phyloP scores from a whole-genome alignment of 92 coral and sea anemone genomes.

The Anthopleura xanthogrammica region DNA sequence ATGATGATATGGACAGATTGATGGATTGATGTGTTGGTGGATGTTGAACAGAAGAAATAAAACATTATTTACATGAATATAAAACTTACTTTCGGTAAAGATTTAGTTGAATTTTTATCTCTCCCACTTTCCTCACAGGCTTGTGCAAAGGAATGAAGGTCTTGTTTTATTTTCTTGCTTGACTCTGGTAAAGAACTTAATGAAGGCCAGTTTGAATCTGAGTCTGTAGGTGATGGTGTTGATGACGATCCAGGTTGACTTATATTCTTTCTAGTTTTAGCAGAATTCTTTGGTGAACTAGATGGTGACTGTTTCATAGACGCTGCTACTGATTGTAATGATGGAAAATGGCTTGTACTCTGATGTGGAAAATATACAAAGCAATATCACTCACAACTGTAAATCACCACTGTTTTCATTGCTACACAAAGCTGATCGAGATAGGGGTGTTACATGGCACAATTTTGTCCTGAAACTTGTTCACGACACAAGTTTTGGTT shows the following conservation, averaged over 20 bases:
- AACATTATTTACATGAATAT: not conserved
- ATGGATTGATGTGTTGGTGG: not conserved
- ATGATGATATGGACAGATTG: too few relatives aligned
- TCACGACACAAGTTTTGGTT: too few relatives aligned
- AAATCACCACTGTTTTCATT: not conserved
- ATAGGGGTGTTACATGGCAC: not conserved
- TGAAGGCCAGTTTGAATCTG: not conserved
- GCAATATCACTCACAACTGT: not conserved
- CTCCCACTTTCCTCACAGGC: not conserved
- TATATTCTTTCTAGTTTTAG: not conserved
- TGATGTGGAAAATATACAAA: not conserved
- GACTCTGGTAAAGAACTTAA: not conserved
- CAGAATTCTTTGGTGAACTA: constrained; percentile 16
- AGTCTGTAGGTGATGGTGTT: not conserved
- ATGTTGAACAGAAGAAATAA: not conserved
- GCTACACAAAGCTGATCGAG: too few relatives aligned
- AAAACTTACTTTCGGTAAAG: not conserved
- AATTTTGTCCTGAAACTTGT: too few relatives aligned
- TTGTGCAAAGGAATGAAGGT: not conserved
- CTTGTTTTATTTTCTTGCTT: not conserved
- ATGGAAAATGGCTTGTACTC: constrained; percentile 17
- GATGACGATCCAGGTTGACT: not conserved
- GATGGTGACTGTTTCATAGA: not conserved
- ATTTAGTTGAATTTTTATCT: not conserved
- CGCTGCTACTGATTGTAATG: constrained; percentile 23